Base-by-base conservation (phyloP, 2,888 invertebrate species). In the Drosophila kuntzei region DNA sequence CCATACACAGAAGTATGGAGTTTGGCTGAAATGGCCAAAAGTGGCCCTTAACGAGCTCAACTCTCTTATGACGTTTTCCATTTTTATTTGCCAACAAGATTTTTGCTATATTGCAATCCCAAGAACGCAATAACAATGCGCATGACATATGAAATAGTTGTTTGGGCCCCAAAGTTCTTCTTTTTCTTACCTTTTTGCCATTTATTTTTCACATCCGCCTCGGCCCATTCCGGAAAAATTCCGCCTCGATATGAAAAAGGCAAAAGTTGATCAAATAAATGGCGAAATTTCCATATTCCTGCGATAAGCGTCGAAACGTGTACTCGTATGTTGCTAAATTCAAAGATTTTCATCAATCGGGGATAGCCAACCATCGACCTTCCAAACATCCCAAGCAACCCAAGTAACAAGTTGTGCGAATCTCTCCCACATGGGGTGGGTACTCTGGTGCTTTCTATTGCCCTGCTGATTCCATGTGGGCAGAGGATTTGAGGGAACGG, bases 191-290 rank as follows among this genome's bases (percentile, higher is more conserved):
- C 88, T 85, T 85, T 85, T 85, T 85, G 74, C 89, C 75, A 73
- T 89, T 84, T 85, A 67, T 75, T 87, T 74, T 66, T 39, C 64
- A 71, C 75, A 76, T 66, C 53, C 44, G 18, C 9, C 11, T 14
- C n/a, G 44, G 11, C 20, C 34, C 20, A n/a, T 6, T 22, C n/a
- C 22, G n/a, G 18, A 18, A 12, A 29, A 47, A 32, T 71, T 55
- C 29, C 25, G 60, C 32, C 39, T 65, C 71, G 63, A 89, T 89
- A 84, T 89, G 78, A 63, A 76, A 80, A 89, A 89, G 80, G 71
- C 71, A 71, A 83, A 85, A 89, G 75, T 89, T 88, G 90, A 87
- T 84, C 82, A 87, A 87, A 89, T 80, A 81, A 87, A 85, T 89
- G 72, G 61, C 71, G 54, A 87, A 89, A 87, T 87, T 90, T 87